Base-by-base conservation (phyloP, 2,888 invertebrate species). In the Endomychus coccineus region DNA sequence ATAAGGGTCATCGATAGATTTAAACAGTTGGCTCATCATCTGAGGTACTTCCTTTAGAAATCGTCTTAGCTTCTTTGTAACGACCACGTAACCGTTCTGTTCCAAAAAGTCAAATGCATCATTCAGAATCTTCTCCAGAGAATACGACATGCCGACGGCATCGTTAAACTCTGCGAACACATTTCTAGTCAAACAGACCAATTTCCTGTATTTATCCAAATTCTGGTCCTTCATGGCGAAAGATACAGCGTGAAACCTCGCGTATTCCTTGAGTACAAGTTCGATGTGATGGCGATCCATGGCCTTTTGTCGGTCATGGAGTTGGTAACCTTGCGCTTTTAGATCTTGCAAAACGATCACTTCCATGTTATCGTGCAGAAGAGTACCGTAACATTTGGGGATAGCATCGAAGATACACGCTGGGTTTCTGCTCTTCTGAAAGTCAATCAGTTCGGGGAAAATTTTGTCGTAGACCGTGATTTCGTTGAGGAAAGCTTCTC, bases 191-290 rank as follows among this genome's bases (percentile, higher is more conserved):
- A 4, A 10, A 25, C 12, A 21, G 14, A 7, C 27, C 3, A 34
- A 29, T 15, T 50, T 39, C 2, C 69, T 58, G 46, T 75, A 78
- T 27, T 64, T 58, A 3, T 69, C 53, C 0, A 73, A 71, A 2
- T 71, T 59, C 44, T 75, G 71, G 36, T 75, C 71, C 51, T 64
- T 71, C 54, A 77, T 69, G 0, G 77, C 76, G 34, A 77, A 68
- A 0, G 76, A 74, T 3, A 77, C 42, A 0, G 74, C 77, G 51
- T 79, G 78, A 39, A 69, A 75, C 45, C 75, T 66, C 0, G 66
- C 68, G 14, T 70, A 46, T 13, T 55, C 55, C 2, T 50, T 52
- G 1, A 66, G 48, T 1, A 62, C 58, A 1, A 55, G 42, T 0
- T 51, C 43, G 0, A 64, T 64, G 29, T 67, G 66, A 1, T 57